Base-by-base conservation (phyloP, 2,113 vertebrate species). In the pig (Sus scrofa) region DNA sequence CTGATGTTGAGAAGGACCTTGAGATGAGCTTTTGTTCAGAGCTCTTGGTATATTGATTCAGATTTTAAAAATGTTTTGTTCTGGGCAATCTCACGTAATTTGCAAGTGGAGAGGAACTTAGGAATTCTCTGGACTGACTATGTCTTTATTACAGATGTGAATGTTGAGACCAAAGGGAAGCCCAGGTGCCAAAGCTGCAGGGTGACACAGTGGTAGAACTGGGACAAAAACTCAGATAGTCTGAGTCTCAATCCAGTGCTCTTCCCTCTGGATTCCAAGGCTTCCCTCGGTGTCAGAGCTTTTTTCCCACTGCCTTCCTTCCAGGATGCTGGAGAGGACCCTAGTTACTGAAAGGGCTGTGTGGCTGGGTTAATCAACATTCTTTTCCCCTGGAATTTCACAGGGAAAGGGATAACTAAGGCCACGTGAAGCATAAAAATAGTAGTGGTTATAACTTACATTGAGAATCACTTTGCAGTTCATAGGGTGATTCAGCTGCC, bases 361-460 rank as follows among this genome's bases (percentile, higher is more conserved):
- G 32, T 24, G 56, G 7, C 56, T 58, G 22, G 63, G 50, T 58
- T 77, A 44, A 79, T 68, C 34, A 34, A 68, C 81, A 81, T 37
- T 19, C 44, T 95, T 73, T n/a, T n/a, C n/a, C 93, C 73, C 68
- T 82, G 58, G 77, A 62, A 86, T 77, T 93, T 56, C 68, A 68
- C 56, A 56, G 83, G 26, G 82, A 39, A 83, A 6, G 9, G 52
- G 52, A 65, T 62, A 44, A 20, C 68, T 39, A 71, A 56, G 79
- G 62, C 65, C 24, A 14, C 6, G n/a, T 6, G 32, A n/a, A 77
- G 78, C 58, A 12, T 71, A 71, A 70, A 77, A 91, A 44, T 8
- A 32, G 20, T 12, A 0, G 2, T 60, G 44, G 20, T 32, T 1
- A 20, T 77, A 63, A n/a, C 37, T 67, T 54, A 2, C 34, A 44